Evolutionary conservation across 1,140 invertebrate species (phyloP).

Genomic region (Akabosia matsudoensis): DNA sequence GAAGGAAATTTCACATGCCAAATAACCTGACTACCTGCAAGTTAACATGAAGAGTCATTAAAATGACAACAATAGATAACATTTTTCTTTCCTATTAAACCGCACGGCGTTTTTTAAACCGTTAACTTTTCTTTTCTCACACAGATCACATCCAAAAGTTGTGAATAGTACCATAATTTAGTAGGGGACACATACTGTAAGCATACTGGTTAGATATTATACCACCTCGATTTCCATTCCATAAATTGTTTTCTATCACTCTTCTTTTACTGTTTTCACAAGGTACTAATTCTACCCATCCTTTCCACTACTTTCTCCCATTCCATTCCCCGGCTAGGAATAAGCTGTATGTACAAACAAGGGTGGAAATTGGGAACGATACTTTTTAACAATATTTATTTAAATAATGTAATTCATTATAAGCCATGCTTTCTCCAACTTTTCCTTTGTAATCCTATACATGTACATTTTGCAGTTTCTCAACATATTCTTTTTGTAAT

Average conservation of each 20-base stretch:
- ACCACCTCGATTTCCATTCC: neutral
- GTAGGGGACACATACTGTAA: neutral
- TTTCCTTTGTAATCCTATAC: no score
- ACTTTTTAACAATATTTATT: neutral
- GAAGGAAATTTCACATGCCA: no score
- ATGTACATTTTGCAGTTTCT: neutral
- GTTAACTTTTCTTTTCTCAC: no score
- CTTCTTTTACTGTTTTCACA: conserved; percentile 9
- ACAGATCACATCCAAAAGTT: no score
- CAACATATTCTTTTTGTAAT: neutral
- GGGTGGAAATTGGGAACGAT: neutral
- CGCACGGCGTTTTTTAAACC: no score
- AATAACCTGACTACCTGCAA: no score
- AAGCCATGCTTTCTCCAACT: neutral
- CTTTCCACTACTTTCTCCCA: neutral
- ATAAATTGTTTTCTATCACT: conserved; percentile 23
- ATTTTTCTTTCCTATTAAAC: no score
- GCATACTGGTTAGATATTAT: neutral
- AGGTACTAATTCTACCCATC: conserved; percentile 11
- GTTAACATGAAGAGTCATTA: no score
- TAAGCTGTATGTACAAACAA: neutral
- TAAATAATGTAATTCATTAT: neutral
- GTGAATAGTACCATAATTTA: no score
- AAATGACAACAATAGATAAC: no score
- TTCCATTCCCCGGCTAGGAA: neutral